A percentile compares a stretch with the other conserved stretches of the same genome.
phyloP scores from a whole-genome alignment of 2,113 vertebrate genomes.

The Falco punctatus region DNA sequence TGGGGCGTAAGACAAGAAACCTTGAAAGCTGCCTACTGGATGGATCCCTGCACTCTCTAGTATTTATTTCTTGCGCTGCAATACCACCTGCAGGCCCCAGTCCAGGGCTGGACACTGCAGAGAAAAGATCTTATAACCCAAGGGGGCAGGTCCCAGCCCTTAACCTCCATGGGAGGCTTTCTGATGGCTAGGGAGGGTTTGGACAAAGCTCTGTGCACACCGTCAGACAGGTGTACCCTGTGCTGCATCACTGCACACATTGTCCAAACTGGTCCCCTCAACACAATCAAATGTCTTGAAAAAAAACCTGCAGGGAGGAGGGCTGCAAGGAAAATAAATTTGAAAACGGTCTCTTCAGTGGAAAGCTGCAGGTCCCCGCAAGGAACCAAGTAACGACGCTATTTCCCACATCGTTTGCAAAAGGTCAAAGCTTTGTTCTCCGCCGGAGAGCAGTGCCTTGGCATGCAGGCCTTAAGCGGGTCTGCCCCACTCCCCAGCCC shows the following conservation, averaged over 20 bases:
- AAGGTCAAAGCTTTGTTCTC: slow-evolving; percentile 55
- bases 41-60: background rate
- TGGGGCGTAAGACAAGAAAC: background rate
- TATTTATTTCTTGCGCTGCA: slow-evolving; percentile 38
- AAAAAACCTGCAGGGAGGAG: background rate
- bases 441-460: background rate
- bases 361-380: background rate
- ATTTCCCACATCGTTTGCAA: slow-evolving; percentile 21
- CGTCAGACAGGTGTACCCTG: background rate
- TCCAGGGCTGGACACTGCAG: background rate
- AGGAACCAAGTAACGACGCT: background rate
- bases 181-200: background rate
- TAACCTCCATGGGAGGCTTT: background rate
- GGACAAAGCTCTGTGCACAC: background rate
- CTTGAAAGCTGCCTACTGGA: background rate
- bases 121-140: background rate
- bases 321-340: background rate
- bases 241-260: background rate
- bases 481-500: background rate
- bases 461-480: background rate
- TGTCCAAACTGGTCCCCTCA: background rate
- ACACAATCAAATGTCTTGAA: background rate
- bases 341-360: background rate
- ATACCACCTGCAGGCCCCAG: slow-evolving; percentile 63
- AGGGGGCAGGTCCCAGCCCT: background rate